Evolutionary conservation across 2,113 vertebrate genomes (phyloP).

Genomic region (Megalops atlanticus): DNA sequence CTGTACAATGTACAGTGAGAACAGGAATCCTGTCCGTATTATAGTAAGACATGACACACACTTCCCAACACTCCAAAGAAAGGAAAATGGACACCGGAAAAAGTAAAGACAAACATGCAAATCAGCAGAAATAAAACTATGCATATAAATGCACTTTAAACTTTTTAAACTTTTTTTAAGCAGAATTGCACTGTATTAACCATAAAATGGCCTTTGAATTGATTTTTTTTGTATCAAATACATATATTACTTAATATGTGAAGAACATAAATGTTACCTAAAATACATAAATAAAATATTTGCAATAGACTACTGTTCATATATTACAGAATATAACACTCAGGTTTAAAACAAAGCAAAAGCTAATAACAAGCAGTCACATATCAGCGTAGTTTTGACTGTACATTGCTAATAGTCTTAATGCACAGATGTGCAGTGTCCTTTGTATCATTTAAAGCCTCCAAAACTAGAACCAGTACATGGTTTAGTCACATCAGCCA

Average conservation of each 20-base stretch:
- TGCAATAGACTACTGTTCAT: slow-evolving; percentile 10
- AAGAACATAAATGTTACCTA: background rate
- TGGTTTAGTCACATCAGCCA: too few relatives aligned
- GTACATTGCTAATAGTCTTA: background rate
- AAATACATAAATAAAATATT: slow-evolving; percentile 19
- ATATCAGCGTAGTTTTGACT: background rate
- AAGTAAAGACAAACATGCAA: background rate
- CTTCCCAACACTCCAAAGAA: background rate
- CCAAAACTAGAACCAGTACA: background rate
- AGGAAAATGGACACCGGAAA: background rate
- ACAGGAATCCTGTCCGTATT: background rate
- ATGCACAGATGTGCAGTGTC: slow-evolving; percentile 10
- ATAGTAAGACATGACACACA: background rate
- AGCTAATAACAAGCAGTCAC: background rate
- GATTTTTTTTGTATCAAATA: background rate
- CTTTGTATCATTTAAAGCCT: background rate
- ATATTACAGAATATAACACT: slow-evolving; percentile 12
- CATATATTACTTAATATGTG: background rate
- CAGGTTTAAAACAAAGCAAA: background rate
- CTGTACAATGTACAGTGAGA: slow-evolving; percentile 10
- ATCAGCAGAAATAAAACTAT: background rate
- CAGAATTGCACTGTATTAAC: background rate
- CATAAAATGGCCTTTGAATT: background rate
- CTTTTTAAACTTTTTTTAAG: background rate
- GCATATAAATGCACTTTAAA: background rate